A percentile compares a stretch with the other conserved stretches of the same genome.
These are phyloP conservation scores for Gulo gulo DNA, from an alignment of 2,113 vertebrate genomes.

Conservation along the genomic window DNA sequence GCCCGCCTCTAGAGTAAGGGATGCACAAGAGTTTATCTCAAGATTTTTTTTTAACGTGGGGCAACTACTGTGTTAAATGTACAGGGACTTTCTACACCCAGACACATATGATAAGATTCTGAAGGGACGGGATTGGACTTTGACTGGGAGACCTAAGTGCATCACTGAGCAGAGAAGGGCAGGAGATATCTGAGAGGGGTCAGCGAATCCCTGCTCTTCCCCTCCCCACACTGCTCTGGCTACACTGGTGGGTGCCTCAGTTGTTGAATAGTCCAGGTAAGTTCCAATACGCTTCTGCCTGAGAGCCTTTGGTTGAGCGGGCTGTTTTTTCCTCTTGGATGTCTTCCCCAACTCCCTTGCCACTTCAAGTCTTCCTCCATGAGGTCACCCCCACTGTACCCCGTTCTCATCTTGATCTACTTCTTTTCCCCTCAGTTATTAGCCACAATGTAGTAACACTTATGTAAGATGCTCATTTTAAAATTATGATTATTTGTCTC, in stretches of 20 bases:
- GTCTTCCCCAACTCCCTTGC: not conserved
- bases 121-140: not conserved
- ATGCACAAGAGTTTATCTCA: not conserved
- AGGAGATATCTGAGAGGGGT: not conserved
- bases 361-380: not conserved
- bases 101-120: not conserved
- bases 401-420: not conserved
- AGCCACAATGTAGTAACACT: not conserved
- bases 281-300: not conserved
- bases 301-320: not conserved
- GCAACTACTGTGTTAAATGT: not conserved
- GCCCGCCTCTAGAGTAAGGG: not conserved
- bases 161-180: not conserved
- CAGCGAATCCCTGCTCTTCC: not conserved
- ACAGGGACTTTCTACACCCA: not conserved
- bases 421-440: not conserved
- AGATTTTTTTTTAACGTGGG: not conserved
- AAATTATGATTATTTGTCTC: not conserved
- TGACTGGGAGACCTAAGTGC: not conserved
- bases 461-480: not conserved
- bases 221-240: not conserved
- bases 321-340: not conserved
- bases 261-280: not conserved
- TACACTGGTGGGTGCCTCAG: not conserved
- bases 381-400: not conserved